Evolutionary conservation across 53 echinoderm and acorn worm genomes (phyloP).

Genomic region (Pentamera pediparva): DNA sequence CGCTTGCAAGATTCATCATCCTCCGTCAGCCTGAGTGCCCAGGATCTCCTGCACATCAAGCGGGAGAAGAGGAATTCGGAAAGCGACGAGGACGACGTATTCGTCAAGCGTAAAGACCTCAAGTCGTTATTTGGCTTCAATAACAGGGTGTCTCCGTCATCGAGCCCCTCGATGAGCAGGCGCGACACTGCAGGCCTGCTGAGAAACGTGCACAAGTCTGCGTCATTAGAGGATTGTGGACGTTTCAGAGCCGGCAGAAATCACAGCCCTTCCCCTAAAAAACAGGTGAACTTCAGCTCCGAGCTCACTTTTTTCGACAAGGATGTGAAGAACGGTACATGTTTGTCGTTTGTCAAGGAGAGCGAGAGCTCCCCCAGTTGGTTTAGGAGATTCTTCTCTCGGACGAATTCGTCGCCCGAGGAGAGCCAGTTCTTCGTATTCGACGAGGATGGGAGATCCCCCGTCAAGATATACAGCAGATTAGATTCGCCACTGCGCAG

Average conservation of each 20-base stretch:
- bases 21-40: slow-evolving; percentile 6
- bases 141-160: background rate
- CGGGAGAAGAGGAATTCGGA: slow-evolving; percentile 13
- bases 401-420: background rate
- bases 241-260: too few species aligned
- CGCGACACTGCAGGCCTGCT: background rate
- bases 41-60: slow-evolving; percentile 9
- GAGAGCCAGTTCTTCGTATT: background rate
- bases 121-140: slow-evolving; percentile 18
- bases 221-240: slow-evolving; percentile 25
- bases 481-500: background rate
- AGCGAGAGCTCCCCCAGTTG: slow-evolving; percentile 28
- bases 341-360: slow-evolving; percentile 9
- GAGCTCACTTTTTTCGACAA: slow-evolving; percentile 18
- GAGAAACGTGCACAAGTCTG: background rate
- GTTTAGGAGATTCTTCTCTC: slow-evolving; percentile 31
- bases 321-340: background rate
- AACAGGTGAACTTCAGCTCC: slow-evolving; percentile 31
- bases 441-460: background rate
- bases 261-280: slow-evolving; percentile 3
- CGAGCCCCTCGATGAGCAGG: background rate
- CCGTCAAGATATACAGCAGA: background rate
- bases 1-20: background rate
- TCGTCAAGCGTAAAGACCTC: slow-evolving; percentile 2
- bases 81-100: slow-evolving; percentile 1